Evolutionary conservation across 2,888 invertebrate genomes (phyloP).

Genomic region (Cantharis rustica): DNA sequence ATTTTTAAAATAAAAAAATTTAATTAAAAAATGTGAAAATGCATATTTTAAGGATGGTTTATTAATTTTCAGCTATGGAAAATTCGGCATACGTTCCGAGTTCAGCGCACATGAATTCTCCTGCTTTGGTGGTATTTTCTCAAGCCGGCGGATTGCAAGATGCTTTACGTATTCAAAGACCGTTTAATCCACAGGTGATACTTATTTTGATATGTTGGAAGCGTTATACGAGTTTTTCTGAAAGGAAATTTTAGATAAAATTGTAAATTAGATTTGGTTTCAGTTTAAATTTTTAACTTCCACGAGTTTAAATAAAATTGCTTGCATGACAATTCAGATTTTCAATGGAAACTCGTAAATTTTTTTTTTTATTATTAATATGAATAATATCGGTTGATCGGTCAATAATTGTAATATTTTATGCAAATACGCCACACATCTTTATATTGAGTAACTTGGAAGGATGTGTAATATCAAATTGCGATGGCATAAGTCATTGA

Average conservation of each 20-base stretch:
- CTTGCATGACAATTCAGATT: neutral
- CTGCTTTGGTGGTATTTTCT: conserved; percentile 75
- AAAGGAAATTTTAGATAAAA: neutral
- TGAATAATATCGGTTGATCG: no score
- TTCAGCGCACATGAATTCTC: conserved; percentile 73
- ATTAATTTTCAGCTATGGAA: conserved; percentile 60
- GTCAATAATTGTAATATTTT: no score
- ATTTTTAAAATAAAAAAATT: conserved; percentile 5
- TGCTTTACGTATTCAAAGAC: conserved; percentile 75
- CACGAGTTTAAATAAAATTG: neutral
- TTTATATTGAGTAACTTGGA: conserved; percentile 1
- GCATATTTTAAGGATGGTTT: neutral
- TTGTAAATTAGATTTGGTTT: neutral
- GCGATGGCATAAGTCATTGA: conserved; percentile 36
- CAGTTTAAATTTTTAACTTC: neutral
- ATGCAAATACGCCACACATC: neutral
- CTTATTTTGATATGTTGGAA: conserved; percentile 13
- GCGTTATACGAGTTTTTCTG: neutral
- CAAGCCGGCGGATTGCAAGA: conserved; percentile 76
- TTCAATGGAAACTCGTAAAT: neutral
- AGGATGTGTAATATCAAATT: conserved; percentile 30
- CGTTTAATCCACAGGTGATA: conserved; percentile 73
- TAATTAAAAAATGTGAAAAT: neutral
- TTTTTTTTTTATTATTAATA: neutral
- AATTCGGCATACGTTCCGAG: conserved; percentile 75